A percentile compares a stretch with the other conserved stretches of the same genome.
These are phyloP conservation scores for Typhlomys cinereus DNA, from an alignment of 2,113 vertebrate species.

Conservation along the genomic window DNA sequence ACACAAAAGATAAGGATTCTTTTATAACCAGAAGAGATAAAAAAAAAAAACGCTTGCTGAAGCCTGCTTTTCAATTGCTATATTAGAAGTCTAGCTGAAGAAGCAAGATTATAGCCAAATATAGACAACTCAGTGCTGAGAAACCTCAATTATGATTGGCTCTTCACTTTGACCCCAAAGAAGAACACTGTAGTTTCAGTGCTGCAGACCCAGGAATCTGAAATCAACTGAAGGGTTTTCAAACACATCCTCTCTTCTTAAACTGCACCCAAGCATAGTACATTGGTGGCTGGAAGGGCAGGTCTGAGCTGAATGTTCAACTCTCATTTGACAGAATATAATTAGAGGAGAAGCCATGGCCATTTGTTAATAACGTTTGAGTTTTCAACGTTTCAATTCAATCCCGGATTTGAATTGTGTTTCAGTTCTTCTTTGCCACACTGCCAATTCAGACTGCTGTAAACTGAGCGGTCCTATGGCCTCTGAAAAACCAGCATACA, in stretches of 20 bases:
- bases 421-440: constrained; percentile 58
- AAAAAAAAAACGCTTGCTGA: neutral
- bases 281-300: neutral
- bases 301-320: neutral
- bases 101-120: constrained; percentile 81
- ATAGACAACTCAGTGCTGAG: constrained; percentile 75
- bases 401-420: constrained; percentile 13
- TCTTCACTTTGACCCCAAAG: constrained; percentile 51
- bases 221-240: constrained; percentile 61
- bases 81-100: constrained; percentile 80
- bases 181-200: constrained; percentile 57
- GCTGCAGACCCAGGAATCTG: constrained; percentile 44
- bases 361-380: constrained; percentile 43
- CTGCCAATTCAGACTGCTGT: constrained; percentile 36
- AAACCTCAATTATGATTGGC: constrained; percentile 71
- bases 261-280: neutral
- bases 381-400: constrained; percentile 28
- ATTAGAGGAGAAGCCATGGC: constrained; percentile 54
- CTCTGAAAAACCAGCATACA: constrained; percentile 48
- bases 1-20: constrained; percentile 58
- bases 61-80: constrained; percentile 58
- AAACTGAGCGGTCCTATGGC: constrained; percentile 26
- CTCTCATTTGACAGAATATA: constrained; percentile 35
- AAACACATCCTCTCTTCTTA: constrained; percentile 40
- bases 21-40: constrained; percentile 42